Conservation (phyloP, 2,797 vertebrate genomes). For the Craterocephalus amniculus region DNA sequence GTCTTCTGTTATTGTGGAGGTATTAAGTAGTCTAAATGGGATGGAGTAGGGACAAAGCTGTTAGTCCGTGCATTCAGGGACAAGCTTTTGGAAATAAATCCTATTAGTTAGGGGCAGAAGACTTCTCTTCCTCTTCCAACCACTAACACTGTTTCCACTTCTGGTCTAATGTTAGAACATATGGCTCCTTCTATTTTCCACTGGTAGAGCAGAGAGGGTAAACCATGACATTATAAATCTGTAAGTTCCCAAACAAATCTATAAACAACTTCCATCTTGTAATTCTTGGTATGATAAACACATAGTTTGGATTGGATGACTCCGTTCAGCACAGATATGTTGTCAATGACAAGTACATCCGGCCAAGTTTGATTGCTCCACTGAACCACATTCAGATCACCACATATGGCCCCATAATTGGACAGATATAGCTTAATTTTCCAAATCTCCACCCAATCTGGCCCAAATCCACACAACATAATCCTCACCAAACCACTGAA, state of each 20-base stretch:
- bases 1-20: constrained; percentile 17
- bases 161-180: constrained; percentile 1
- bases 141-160: constrained; percentile 4
- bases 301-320: no score
- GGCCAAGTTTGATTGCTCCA: neutral
- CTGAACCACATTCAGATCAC: neutral
- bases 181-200: neutral
- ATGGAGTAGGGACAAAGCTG: constrained; percentile 31
- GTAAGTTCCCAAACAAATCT: neutral
- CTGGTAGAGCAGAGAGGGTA: neutral
- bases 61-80: constrained; percentile 38
- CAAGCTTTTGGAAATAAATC: constrained; percentile 72
- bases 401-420: no score
- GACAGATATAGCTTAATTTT: no score
- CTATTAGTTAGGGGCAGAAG: constrained; percentile 60
- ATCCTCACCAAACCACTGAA: neutral
- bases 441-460: neutral
- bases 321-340: no score
- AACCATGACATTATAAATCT: neutral
- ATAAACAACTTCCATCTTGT: neutral
- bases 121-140: constrained; percentile 23
- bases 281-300: neutral
- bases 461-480: neutral
- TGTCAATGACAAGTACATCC: neutral
- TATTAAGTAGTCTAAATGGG: constrained; percentile 56